These are phyloP conservation scores for Micromesistius poutassou DNA, from an alignment of 2,797 vertebrate genomes.

Conservation along the genomic window DNA sequence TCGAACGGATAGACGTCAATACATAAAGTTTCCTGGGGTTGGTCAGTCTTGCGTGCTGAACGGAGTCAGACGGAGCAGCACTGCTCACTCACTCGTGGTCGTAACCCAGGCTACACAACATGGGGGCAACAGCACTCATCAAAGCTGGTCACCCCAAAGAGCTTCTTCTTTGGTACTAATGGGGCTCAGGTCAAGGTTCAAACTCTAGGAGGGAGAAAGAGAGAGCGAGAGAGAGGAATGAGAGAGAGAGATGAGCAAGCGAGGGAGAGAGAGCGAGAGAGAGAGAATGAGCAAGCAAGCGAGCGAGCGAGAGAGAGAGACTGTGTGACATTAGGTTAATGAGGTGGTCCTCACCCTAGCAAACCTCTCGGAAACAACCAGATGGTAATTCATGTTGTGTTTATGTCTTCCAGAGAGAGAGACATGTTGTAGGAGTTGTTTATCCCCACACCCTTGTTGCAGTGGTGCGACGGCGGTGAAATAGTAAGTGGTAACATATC, in stretches of 20 bases:
- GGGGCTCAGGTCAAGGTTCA: too few relatives aligned
- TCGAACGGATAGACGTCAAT: too few relatives aligned
- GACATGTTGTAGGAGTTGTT: not conserved
- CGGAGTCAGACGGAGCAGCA: too few relatives aligned
- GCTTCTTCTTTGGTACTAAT: not conserved
- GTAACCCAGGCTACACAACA: not conserved
- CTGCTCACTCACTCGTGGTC: too few relatives aligned
- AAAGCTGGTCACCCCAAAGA: not conserved
- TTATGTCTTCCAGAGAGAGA: constrained; percentile 16
- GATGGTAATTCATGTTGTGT: constrained; percentile 58
- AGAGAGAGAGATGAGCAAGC: too few relatives aligned
- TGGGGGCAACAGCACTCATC: too few relatives aligned
- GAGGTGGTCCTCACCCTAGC: constrained; percentile 61
- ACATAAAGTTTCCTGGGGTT: too few relatives aligned
- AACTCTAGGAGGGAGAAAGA: not conserved
- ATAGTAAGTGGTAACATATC: not conserved
- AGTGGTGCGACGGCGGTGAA: not conserved
- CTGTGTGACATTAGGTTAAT: constrained; percentile 58
- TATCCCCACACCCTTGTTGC: not conserved
- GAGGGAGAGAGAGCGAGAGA: too few relatives aligned
- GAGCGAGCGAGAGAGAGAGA: not conserved
- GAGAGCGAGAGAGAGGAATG: not conserved
- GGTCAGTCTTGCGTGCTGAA: too few relatives aligned
- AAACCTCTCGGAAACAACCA: constrained; percentile 57
- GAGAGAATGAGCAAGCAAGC: too few relatives aligned